Percentiles rank a stretch among this genome's conserved stretches.
Conservation (phyloP, 2,888 invertebrate genomes). For the Diarsia brunnea region DNA sequence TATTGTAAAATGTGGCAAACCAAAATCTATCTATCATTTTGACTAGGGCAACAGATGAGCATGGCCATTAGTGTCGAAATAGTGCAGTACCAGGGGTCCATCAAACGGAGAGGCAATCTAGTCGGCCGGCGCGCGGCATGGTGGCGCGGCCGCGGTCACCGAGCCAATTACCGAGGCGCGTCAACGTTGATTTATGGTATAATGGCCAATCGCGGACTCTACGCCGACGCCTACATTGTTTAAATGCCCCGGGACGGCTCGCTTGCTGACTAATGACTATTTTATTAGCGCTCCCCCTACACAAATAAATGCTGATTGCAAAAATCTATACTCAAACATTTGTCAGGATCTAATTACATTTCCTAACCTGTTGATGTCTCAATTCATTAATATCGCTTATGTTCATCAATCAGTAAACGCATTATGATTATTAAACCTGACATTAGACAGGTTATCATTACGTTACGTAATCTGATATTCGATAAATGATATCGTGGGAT, state of each 20-base stretch:
- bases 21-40: conserved; percentile 60
- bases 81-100: conserved; percentile 78
- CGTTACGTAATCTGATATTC: conserved; percentile 55
- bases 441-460: conserved; percentile 56
- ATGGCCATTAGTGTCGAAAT: conserved; percentile 73
- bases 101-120: conserved; percentile 79
- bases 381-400: conserved; percentile 47
- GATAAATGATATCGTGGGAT: conserved; percentile 58
- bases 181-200: conserved; percentile 89
- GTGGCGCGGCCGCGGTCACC: conserved; percentile 68
- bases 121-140: conserved; percentile 68
- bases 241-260: conserved; percentile 77
- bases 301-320: conserved; percentile 45
- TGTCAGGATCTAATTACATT: conserved; percentile 44
- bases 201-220: conserved; percentile 79
- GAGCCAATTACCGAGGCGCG: conserved; percentile 85
- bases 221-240: conserved; percentile 87
- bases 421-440: conserved; percentile 61
- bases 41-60: conserved; percentile 52
- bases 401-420: conserved; percentile 63
- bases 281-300: conserved; percentile 58
- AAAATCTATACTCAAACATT: conserved; percentile 43
- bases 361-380: conserved; percentile 51
- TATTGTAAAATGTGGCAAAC: conserved; percentile 24
- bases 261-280: conserved; percentile 64